Evolutionary conservation across 2,888 invertebrate genomes (phyloP), one percentile per base, ranked within the genome.

Genomic region (Cynaeus angustus): DNA sequence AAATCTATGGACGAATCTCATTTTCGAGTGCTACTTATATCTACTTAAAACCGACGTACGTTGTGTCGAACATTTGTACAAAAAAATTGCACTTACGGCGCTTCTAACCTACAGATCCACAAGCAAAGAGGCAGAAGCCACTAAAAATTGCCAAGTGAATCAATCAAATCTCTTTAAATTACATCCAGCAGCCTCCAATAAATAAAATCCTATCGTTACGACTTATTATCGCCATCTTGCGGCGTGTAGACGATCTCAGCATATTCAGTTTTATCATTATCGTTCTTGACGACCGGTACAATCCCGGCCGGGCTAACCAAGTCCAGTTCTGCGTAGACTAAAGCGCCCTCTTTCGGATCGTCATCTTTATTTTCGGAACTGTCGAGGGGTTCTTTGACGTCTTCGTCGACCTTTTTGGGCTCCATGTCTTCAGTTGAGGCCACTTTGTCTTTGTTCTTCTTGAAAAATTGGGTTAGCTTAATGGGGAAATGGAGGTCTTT

Each of bases 161-260:
- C n/a, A 37, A 37, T n/a, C 9, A 2, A 1, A 12, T 13, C 10
- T 6, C n/a, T n/a, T n/a, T n/a, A n/a, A n/a, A n/a, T n/a, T n/a
- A n/a, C n/a, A n/a, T n/a, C n/a, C 12, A 6, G 43, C 12, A 7
- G 6, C 43, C 43, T 13, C 12, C 43, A 21, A 21, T 10, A n/a
- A 43, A 7, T 7, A 43, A 6, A 43, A 10, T 3, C 10, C 12
- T 6, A n/a, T 6, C 43, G 46, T 46, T 56, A 56, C 45, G 64
- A 1, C 55, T 65, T 55, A 13, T 50, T 33, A 1, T 48, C 55
- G n/a, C 33, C 50, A 9, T 74, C 75, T 9, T 69, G 67, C 71
- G 90, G 90, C 0, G 90, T 88, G 84, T 94, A 94, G 0, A 94
- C 90, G 65, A 95, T 95, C 83, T 94, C 94, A 0, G 94, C 94